Evolutionary conservation across 2,113 vertebrate species (phyloP).

Genomic region (Tympanuchus pallidicinctus): DNA sequence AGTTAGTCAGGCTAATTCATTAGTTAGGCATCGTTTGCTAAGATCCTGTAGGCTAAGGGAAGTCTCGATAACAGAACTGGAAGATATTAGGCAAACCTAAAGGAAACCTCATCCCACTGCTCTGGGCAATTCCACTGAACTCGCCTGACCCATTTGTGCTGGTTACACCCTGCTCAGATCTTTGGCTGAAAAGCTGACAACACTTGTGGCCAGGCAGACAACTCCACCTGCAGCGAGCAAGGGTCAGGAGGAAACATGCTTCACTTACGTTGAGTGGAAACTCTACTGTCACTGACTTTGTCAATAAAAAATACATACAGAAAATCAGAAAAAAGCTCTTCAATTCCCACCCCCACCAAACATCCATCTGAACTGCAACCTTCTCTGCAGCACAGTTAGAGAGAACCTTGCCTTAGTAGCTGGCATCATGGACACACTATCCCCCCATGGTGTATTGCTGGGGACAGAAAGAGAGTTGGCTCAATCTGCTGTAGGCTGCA

Average conservation of each 20-base stretch:
- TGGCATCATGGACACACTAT: background rate
- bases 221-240: background rate
- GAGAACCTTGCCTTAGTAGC: background rate
- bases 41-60: background rate
- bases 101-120: background rate
- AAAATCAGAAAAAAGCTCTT: background rate
- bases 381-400: background rate
- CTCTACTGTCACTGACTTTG: background rate
- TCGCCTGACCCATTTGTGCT: background rate
- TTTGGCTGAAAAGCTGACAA: background rate
- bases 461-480: background rate
- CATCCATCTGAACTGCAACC: background rate
- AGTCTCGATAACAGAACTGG: background rate
- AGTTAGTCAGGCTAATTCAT: constrained; percentile 21
- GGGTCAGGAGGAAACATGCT: background rate
- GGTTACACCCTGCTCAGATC: background rate
- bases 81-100: background rate
- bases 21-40: background rate
- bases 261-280: background rate
- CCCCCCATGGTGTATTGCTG: background rate
- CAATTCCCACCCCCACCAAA: background rate
- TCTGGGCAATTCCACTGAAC: background rate
- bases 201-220: background rate
- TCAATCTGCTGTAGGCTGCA: background rate
- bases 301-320: background rate